Evolutionary conservation across 1,140 invertebrate species (phyloP).

Genomic region (Globodera rostochiensis): DNA sequence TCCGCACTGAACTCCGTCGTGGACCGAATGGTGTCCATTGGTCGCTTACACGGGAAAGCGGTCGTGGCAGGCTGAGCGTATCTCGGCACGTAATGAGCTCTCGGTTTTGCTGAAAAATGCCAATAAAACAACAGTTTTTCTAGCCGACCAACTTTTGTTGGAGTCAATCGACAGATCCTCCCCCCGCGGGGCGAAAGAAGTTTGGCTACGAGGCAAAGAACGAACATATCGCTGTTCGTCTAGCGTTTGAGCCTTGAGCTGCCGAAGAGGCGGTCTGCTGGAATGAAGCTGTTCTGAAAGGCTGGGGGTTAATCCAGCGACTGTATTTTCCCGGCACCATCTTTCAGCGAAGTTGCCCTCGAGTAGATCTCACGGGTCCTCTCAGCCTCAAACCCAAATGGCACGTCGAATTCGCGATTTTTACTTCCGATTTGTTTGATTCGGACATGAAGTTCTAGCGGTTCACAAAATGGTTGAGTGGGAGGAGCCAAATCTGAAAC

Average conservation of each 20-base stretch:
- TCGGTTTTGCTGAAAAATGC: constrained; percentile 20
- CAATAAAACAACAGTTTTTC: not conserved
- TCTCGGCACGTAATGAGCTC: not conserved
- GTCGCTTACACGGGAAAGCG: not conserved
- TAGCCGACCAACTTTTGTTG: not conserved
- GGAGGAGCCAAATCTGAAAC: not conserved
- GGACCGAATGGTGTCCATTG: not conserved
- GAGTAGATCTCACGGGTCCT: constrained; percentile 18
- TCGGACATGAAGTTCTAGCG: constrained; percentile 24
- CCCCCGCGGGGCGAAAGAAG: not conserved
- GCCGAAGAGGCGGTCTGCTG: not conserved
- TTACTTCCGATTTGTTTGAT: constrained; percentile 16
- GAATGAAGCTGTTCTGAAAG: not conserved
- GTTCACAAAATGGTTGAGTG: not conserved
- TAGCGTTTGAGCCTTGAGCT: not conserved
- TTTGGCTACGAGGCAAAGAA: not conserved
- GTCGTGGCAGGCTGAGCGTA: not conserved
- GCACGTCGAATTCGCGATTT: not conserved
- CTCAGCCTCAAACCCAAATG: constrained; percentile 5
- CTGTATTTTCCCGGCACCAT: not conserved
- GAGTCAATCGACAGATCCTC: not conserved
- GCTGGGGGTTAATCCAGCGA: not conserved
- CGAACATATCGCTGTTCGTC: not conserved
- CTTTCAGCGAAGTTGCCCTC: constrained; percentile 17
- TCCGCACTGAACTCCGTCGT: not conserved